A percentile compares a stretch with the other conserved stretches of the same genome.
Evolutionary conservation across 2,797 vertebrate species (phyloP).

Genomic region (Sebastes kiyomatsui): DNA sequence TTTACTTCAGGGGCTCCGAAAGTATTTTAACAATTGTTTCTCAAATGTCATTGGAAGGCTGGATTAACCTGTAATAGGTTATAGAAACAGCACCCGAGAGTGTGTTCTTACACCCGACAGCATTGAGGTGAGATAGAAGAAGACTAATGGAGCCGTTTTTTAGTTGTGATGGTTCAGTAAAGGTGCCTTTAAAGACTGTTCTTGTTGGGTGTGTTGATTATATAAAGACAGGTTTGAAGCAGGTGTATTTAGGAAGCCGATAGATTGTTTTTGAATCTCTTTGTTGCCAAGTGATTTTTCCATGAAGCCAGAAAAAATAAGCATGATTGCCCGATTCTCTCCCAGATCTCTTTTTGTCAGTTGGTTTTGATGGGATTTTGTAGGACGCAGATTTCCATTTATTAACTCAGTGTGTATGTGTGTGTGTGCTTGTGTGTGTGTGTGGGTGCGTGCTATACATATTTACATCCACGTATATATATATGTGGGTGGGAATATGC

Average conservation of each 20-base stretch:
- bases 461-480: conserved; percentile 48
- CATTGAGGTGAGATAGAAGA: background rate
- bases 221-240: background rate
- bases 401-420: conserved; percentile 69
- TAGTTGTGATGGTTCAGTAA: background rate
- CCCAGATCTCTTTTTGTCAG: conserved; percentile 72
- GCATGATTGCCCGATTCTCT: conserved; percentile 78
- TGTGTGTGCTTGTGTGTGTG: conserved; percentile 43
- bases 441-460: conserved; percentile 33
- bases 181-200: background rate
- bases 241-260: background rate
- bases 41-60: conserved; percentile 1
- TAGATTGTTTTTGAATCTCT: conserved; percentile 35
- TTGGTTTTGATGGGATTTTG: conserved; percentile 80
- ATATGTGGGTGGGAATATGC: conserved; percentile 61
- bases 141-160: background rate
- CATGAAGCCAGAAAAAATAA: conserved; percentile 67
- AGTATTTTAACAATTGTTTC: conserved; percentile 12
- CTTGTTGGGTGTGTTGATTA: background rate
- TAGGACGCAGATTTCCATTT: conserved; percentile 72
- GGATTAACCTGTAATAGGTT: conserved; percentile 1
- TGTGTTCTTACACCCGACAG: background rate
- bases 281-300: conserved; percentile 71
- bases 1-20: conserved; percentile 3
- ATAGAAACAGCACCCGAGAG: background rate